Evolutionary conservation across 2,888 invertebrate genomes (phyloP).

Genomic region (Osedax frankpressi): DNA sequence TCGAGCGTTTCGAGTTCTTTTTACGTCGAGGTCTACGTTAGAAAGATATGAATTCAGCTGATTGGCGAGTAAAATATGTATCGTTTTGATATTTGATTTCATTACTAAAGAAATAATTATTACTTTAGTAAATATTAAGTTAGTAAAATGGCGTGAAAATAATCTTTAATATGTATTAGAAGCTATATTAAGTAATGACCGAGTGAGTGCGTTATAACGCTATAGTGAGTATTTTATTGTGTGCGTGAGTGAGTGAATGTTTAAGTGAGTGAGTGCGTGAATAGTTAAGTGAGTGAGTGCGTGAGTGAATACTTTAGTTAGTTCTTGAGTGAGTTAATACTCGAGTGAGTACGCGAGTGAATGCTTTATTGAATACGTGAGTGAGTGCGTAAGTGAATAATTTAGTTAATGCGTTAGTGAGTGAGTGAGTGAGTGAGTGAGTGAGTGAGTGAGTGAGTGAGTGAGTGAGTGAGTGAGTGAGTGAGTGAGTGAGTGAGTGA

Average conservation of each 20-base stretch:
- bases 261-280: not conserved
- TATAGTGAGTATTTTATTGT: not conserved
- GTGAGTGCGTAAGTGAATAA: not conserved
- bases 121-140: too few species aligned
- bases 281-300: not conserved
- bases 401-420: not conserved
- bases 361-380: not conserved
- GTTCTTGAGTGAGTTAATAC: not conserved
- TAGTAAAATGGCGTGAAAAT: too few species aligned
- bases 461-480: too few species aligned
- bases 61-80: too few species aligned
- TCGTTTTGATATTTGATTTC: too few species aligned
- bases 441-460: not conserved
- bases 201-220: not conserved
- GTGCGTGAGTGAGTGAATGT: not conserved
- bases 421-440: not conserved
- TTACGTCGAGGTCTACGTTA: not conserved
- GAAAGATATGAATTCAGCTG: too few species aligned
- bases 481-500: too few species aligned
- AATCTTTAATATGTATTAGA: too few species aligned
- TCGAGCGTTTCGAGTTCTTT: not conserved
- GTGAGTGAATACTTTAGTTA: not conserved
- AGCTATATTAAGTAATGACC: too few species aligned
- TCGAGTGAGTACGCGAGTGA: not conserved
- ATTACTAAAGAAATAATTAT: too few species aligned